A percentile compares a stretch with the other conserved stretches of the same genome.
phyloP scores from a whole-genome alignment of 1,140 invertebrate species.

The Drosophila ananassae region DNA sequence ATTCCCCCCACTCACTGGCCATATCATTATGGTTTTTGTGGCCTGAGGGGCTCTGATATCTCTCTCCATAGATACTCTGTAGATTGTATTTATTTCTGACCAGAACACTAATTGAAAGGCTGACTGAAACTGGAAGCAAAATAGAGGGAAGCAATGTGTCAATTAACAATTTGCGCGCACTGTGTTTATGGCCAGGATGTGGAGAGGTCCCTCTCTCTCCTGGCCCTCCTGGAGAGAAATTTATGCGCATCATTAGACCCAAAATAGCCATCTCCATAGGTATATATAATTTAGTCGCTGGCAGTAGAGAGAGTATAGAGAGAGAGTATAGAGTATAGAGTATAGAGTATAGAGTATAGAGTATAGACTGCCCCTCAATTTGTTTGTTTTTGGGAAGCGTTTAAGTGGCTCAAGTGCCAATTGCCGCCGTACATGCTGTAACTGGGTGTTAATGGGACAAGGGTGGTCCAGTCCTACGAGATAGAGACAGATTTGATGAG shows the following conservation, averaged over 20 bases:
- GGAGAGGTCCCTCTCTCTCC: not conserved
- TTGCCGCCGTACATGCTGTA: conserved; percentile 58
- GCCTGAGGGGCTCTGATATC: not conserved
- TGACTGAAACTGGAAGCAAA: conserved; percentile 11
- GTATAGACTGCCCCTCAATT: conserved; percentile 50
- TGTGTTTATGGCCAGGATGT: conserved; percentile 40
- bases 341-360: conserved; percentile 3
- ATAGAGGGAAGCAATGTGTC: conserved; percentile 66
- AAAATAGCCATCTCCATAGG: conserved; percentile 20
- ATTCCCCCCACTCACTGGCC: conserved; percentile 3
- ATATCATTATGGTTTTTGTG: conserved; percentile 11
- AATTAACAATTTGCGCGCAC: conserved; percentile 71
- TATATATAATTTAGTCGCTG: conserved; percentile 1
- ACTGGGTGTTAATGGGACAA: conserved; percentile 45
- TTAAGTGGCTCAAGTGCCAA: conserved; percentile 71
- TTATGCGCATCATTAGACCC: conserved; percentile 64
- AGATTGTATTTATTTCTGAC: not conserved
- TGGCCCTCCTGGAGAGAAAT: conserved; percentile 29
- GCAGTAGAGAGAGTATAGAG: conserved; percentile 2
- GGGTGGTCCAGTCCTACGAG: not conserved
- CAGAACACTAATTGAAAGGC: conserved; percentile 26
- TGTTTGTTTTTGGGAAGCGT: conserved; percentile 58
- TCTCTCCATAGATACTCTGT: not conserved
- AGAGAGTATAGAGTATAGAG: not conserved
- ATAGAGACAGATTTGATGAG: conserved; percentile 16